phyloP scores from a whole-genome alignment of 30 jellyfish, hydroid and myxozoan genomes.

The Turritopsis rubra region DNA sequence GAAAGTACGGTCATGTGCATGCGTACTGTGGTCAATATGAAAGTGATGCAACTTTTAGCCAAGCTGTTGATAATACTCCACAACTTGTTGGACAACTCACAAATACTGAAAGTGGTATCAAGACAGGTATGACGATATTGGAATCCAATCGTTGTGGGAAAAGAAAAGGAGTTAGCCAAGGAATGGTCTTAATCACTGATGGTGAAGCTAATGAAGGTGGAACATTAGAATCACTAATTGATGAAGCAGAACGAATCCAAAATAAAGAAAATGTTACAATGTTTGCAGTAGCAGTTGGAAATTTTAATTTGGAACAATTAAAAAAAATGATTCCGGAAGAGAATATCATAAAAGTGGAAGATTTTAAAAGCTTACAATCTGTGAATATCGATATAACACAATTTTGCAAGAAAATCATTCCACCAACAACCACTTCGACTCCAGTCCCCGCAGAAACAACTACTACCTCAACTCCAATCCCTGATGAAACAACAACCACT shows the following conservation, averaged over 20 bases:
- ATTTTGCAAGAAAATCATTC: not conserved
- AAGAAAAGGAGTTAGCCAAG: not conserved
- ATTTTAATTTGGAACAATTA: not conserved
- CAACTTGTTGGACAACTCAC: constrained; percentile 3
- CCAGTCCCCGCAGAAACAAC: not conserved
- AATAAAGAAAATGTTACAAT: not conserved
- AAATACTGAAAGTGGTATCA: constrained; percentile 4
- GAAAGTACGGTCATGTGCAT: not conserved
- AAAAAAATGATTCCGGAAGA: not conserved
- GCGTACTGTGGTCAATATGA: not conserved
- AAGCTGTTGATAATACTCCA: constrained; percentile 4
- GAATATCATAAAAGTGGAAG: not conserved
- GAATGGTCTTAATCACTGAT: constrained; percentile 1
- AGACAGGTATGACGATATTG: not conserved
- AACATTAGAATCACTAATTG: not conserved
- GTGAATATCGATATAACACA: not conserved
- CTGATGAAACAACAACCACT: constrained; percentile 5
- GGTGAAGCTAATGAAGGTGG: constrained; percentile 4
- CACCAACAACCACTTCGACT: constrained; percentile 9
- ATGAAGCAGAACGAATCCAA: not conserved
- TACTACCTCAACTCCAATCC: not conserved
- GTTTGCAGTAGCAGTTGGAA: constrained; percentile 15
- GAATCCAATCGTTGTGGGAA: not conserved
- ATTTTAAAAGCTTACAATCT: not conserved
- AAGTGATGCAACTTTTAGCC: not conserved